phyloP scores from a whole-genome alignment of 2,797 vertebrate species.

The Alosa sapidissima region DNA sequence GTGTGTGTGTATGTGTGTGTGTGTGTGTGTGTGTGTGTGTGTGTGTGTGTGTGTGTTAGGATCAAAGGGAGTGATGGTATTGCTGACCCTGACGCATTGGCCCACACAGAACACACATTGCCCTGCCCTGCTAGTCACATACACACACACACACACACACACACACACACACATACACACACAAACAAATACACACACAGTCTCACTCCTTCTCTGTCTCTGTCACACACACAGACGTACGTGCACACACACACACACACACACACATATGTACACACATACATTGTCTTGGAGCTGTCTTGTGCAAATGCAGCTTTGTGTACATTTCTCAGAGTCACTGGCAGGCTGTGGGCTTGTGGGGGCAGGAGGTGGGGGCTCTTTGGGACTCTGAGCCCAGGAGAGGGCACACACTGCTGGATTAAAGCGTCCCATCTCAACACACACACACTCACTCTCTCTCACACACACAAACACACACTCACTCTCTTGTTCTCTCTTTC shows the following conservation, averaged over 20 bases:
- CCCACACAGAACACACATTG: slow-evolving; percentile 47
- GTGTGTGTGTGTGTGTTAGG: slow-evolving; percentile 29
- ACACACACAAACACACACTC: neutral
- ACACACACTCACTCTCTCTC: slow-evolving; percentile 48
- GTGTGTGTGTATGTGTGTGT: slow-evolving; percentile 21
- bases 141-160: slow-evolving; percentile 22
- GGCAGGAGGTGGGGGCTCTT: slow-evolving; percentile 41
- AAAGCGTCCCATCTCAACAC: slow-evolving; percentile 54
- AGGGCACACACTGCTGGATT: slow-evolving; percentile 65
- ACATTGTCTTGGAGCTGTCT: slow-evolving; percentile 60
- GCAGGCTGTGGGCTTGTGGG: slow-evolving; percentile 47
- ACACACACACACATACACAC: too few species aligned
- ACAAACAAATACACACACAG: slow-evolving; percentile 16
- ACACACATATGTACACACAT: slow-evolving; percentile 32
- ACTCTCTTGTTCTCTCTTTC: too few species aligned
- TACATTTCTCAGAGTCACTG: slow-evolving; percentile 69
- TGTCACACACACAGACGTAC: neutral
- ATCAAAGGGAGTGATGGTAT: slow-evolving; percentile 31
- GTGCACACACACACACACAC: neutral
- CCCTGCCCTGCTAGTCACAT: slow-evolving; percentile 47
- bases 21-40: slow-evolving; percentile 23
- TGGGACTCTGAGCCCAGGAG: slow-evolving; percentile 52
- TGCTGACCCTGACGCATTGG: slow-evolving; percentile 36
- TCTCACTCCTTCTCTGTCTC: neutral
- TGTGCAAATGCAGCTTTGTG: slow-evolving; percentile 70